phyloP scores from a whole-genome alignment of 2,888 invertebrate species.

The Tipula confusa region DNA sequence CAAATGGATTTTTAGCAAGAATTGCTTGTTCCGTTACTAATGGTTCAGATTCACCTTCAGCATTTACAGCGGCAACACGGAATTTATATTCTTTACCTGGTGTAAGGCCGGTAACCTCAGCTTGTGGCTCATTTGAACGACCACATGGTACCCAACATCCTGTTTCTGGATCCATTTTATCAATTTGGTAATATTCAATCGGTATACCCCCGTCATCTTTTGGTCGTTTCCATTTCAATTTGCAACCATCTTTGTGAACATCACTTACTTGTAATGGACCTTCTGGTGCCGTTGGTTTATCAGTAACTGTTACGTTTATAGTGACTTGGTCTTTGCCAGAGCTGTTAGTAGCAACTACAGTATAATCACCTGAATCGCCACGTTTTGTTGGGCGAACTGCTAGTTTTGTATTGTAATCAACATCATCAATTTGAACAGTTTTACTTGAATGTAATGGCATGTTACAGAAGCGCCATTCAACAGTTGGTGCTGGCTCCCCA shows the following conservation, averaged over 20 bases:
- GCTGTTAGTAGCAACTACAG: slow-evolving; percentile 78
- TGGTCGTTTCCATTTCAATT: slow-evolving; percentile 92
- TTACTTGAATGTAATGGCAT: slow-evolving; percentile 66
- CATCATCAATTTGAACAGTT: slow-evolving; percentile 74
- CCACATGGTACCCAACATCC: slow-evolving; percentile 87
- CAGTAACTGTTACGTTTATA: slow-evolving; percentile 76
- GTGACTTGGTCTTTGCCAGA: slow-evolving; percentile 82
- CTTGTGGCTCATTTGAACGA: slow-evolving; percentile 72
- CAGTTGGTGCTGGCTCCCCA: slow-evolving; percentile 92
- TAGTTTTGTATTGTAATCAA: slow-evolving; percentile 83
- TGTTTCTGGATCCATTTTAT: slow-evolving; percentile 87
- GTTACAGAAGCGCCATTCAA: slow-evolving; percentile 87
- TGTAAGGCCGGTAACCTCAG: slow-evolving; percentile 78
- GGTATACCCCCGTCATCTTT: slow-evolving; percentile 92
- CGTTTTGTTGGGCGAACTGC: slow-evolving; percentile 75
- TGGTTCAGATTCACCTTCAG: slow-evolving; percentile 95
- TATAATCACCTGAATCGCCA: slow-evolving; percentile 82
- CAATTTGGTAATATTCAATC: slow-evolving; percentile 93
- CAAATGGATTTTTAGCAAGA: slow-evolving; percentile 95
- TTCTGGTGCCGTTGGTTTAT: slow-evolving; percentile 82
- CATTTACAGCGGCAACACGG: slow-evolving; percentile 91
- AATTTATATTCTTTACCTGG: slow-evolving; percentile 93
- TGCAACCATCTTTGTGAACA: slow-evolving; percentile 88
- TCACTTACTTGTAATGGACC: slow-evolving; percentile 85
- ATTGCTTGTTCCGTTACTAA: slow-evolving; percentile 79